Percentiles rank a stretch among this genome's conserved stretches.
Conservation (phyloP, 2,888 invertebrate species). For the Notocelia uddmanniana region DNA sequence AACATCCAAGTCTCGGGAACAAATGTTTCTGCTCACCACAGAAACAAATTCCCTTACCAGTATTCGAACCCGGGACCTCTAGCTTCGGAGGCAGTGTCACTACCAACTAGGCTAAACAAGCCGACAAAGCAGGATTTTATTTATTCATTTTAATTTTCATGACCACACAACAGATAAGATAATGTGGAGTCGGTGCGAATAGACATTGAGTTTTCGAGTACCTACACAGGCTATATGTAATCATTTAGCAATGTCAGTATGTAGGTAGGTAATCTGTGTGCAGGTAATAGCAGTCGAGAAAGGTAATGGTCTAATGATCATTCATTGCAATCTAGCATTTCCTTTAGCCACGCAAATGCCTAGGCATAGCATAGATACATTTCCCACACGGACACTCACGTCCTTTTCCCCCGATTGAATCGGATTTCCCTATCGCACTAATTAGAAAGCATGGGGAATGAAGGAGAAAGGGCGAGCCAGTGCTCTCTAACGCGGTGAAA, state of each 20-base stretch:
- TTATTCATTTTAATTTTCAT: too few relatives aligned
- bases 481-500: constrained; percentile 37
- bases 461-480: constrained; percentile 21
- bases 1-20: too few relatives aligned
- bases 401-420: constrained; percentile 16
- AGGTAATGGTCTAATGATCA: constrained; percentile 19
- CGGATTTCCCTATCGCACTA: constrained; percentile 20
- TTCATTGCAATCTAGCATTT: constrained; percentile 20
- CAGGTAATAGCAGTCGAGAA: constrained; percentile 14
- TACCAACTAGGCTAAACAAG: too few relatives aligned
- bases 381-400: constrained; percentile 5
- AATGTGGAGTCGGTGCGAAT: too few relatives aligned
- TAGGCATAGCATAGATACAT: constrained; percentile 1
- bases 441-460: background rate
- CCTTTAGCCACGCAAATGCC: constrained; percentile 4
- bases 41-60: too few relatives aligned
- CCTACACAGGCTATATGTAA: background rate
- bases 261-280: background rate
- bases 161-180: too few relatives aligned
- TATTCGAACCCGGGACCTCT: too few relatives aligned
- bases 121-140: too few relatives aligned
- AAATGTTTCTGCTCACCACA: too few relatives aligned
- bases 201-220: background rate
- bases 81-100: too few relatives aligned
- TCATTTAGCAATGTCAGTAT: background rate